phyloP scores from a whole-genome alignment of 2,113 vertebrate species.

The Oxygymnocypris stewartii region DNA sequence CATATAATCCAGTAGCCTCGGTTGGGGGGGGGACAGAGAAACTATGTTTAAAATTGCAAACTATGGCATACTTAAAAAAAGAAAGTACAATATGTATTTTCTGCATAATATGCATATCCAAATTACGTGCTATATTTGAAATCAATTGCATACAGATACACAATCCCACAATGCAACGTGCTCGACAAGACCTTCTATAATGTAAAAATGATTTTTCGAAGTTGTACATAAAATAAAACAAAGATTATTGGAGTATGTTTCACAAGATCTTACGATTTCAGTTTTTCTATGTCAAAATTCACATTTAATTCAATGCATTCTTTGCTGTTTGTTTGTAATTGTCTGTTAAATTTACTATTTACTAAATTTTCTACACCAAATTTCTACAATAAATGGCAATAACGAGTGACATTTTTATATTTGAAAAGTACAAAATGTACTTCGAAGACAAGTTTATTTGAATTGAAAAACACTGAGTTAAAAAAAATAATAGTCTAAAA shows the following conservation, averaged over 20 bases:
- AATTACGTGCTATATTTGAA: neutral
- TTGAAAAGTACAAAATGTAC: neutral
- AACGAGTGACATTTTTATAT: neutral
- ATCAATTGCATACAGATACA: neutral
- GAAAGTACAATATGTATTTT: neutral
- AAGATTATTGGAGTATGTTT: too few relatives aligned
- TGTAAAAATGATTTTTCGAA: too few relatives aligned
- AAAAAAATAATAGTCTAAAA: neutral
- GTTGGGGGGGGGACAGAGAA: neutral
- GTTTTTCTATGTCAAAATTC: too few relatives aligned
- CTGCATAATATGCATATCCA: neutral
- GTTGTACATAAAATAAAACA: too few relatives aligned
- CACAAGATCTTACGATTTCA: too few relatives aligned
- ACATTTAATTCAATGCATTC: too few relatives aligned
- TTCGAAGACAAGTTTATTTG: too few relatives aligned
- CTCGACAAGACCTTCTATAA: neutral
- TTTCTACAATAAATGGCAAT: neutral
- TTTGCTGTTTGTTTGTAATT: too few relatives aligned
- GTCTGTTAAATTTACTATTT: too few relatives aligned
- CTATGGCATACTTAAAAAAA: neutral
- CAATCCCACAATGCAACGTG: neutral
- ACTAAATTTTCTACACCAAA: too few relatives aligned
- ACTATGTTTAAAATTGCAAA: neutral
- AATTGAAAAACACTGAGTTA: neutral
- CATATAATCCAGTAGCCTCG: neutral